phyloP scores from a whole-genome alignment of 2,888 invertebrate species.

The Crematogaster levior region DNA sequence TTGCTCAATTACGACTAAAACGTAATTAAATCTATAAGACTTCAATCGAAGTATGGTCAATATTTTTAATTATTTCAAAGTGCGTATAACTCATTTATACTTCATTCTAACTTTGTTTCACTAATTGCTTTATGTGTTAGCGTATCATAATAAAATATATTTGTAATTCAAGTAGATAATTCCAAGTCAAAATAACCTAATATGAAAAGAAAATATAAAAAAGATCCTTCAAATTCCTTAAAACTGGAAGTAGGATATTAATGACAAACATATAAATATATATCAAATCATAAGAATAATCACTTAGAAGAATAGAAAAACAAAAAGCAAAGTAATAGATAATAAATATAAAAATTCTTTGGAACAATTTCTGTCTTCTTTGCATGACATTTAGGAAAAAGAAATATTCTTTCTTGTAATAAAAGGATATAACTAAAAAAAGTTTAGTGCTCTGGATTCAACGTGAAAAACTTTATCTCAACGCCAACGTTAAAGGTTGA shows the following conservation, averaged over 20 bases:
- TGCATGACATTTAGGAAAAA: neutral
- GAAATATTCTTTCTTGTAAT: neutral
- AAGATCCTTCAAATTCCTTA: neutral
- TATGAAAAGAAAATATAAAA: neutral
- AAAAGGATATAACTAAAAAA: neutral
- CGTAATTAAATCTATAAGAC: neutral
- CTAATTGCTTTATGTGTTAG: neutral
- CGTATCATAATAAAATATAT: neutral
- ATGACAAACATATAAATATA: neutral
- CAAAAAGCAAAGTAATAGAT: neutral
- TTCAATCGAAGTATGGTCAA: no score
- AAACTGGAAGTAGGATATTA: neutral
- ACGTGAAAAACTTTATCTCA: conserved; percentile 22
- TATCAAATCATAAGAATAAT: conserved; percentile 1
- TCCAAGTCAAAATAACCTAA: neutral
- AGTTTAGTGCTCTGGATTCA: conserved; percentile 20
- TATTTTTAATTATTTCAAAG: neutral
- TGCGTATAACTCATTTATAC: neutral
- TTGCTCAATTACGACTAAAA: neutral
- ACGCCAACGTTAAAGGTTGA: neutral
- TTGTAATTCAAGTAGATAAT: neutral
- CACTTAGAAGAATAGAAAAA: neutral
- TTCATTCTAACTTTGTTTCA: neutral
- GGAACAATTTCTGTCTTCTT: neutral
- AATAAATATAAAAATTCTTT: neutral